Evolutionary conservation across 2,888 invertebrate genomes (phyloP), one percentile per base, ranked within the genome.

Genomic region (Stenolophus ochropezus): DNA sequence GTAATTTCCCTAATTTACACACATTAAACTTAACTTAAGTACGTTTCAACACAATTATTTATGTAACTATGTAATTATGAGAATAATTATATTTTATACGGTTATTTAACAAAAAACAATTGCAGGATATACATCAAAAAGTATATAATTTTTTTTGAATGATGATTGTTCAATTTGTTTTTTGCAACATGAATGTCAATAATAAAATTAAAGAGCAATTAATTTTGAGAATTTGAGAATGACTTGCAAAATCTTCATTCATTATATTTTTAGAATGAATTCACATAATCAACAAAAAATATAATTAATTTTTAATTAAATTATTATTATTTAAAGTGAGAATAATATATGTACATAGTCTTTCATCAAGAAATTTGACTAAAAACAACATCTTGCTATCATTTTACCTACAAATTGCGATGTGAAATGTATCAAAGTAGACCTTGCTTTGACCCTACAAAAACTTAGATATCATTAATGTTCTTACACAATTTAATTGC

Each of bases 11-110:
- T 61, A 61, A 61, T 61, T 61, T 61, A 27, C 23, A 23, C 21
- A 20, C 25, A 61, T 25, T 61, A 25, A 4, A n/a, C 14, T 61
- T 25, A 25, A 58, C n/a, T 25, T 61, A 25, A 61, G n/a, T 61
- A 61, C 25, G 23, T 61, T 61, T 61, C 61, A 61, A 61, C 61
- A 61, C 61, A 25, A 18, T 61, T 61, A 25, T 23, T 61, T 25
- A 61, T 27, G 61, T 61, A 61, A 61, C 61, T 23, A 61, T 56
- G 61, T 61, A 61, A 61, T 25, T 61, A 14, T 14, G 61, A 14
- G 14, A 51, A 16, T 51, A 51, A 51, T 51, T 42, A 42, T 1
- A 42, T 23, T 27, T 61, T 61, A 61, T 61, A 61, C 61, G 61
- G 14, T 61, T 61, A 14, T 61, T 61, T 23, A 61, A 23, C n/a